These are phyloP conservation scores for Sphinx pinastri DNA, from an alignment of 2,888 invertebrate species.

Conservation along the genomic window DNA sequence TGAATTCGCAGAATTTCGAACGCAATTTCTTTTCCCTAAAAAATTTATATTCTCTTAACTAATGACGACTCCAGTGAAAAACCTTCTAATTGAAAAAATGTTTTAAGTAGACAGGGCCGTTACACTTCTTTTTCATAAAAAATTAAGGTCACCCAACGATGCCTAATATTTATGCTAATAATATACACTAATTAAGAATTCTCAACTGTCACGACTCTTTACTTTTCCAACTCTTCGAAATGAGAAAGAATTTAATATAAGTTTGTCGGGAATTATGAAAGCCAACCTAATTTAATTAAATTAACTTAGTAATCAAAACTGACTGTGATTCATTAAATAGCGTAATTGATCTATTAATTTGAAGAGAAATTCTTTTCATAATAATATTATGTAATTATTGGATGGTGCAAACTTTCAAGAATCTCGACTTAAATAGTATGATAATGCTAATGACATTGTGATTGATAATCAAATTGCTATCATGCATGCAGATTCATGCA, in stretches of 20 bases:
- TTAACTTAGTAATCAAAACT: conserved; percentile 11
- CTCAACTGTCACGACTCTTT: conserved; percentile 34
- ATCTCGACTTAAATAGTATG: no score
- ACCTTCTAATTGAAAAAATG: conserved; percentile 48
- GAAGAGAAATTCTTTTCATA: not conserved
- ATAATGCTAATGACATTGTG: no score
- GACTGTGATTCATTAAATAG: not conserved
- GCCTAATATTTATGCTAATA: conserved; percentile 52
- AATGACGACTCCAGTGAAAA: conserved; percentile 31
- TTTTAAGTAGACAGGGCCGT: conserved; percentile 38
- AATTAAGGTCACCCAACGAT: conserved; percentile 35
- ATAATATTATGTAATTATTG: no score
- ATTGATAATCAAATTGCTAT: no score
- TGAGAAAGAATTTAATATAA: conserved; percentile 44
- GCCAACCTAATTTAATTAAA: conserved; percentile 10
- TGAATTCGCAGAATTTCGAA: not conserved
- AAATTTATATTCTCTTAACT: conserved; percentile 7
- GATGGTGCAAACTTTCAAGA: no score
- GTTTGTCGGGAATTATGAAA: conserved; percentile 32
- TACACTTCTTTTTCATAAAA: conserved; percentile 37
- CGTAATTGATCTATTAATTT: not conserved
- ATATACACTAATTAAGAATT: conserved; percentile 49
- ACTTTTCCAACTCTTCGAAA: conserved; percentile 33
- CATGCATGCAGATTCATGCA: no score
- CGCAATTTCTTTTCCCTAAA: conserved; percentile 5